Base-by-base conservation (phyloP, 2,888 invertebrate genomes). In the Caenorhabditis virilis region DNA sequence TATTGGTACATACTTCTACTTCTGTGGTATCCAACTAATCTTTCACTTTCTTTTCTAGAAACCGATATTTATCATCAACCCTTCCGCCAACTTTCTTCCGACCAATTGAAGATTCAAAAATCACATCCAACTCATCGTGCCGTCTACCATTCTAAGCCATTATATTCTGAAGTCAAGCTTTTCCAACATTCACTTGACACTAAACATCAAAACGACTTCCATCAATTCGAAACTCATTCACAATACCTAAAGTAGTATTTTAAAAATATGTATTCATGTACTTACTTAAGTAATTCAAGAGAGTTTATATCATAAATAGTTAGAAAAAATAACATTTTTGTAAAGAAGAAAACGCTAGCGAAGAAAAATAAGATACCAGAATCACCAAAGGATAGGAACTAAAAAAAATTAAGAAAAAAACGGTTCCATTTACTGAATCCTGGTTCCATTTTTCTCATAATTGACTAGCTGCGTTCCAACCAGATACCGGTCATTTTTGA, bases 401-500 rank as follows among this genome's bases (percentile, higher is more conserved):
- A n/a, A n/a, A n/a, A n/a, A n/a, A n/a, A n/a, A n/a, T n/a, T n/a
- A n/a, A n/a, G n/a, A n/a, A n/a, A n/a, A n/a, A n/a, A n/a, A n/a
- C n/a, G n/a, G n/a, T n/a, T n/a, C n/a, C n/a, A n/a, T n/a, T n/a
- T n/a, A n/a, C n/a, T 30, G 13, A 30, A 30, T 13, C 18, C 43
- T n/a, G 15, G 15, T 27, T 45, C 22, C 64, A 39, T 59, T 59
- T 30, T 35, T 64, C 43, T 97, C 93, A 86, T 97, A 98, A 87
- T 98, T 98, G 26, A 97, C 95, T 72, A 98, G 88, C 74, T 95
- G 88, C 80, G 94, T 91, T 0, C 97, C 97, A 15, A 98, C 95
- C 47, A 97, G 88, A 86, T 97, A 88, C 76, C 87, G 87, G 80
- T 97, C 97, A 86, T 98, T 97, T 86, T 95, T 95, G 83, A 98